Conservation (phyloP, 2,888 invertebrate species). For the Buathra laborator region DNA sequence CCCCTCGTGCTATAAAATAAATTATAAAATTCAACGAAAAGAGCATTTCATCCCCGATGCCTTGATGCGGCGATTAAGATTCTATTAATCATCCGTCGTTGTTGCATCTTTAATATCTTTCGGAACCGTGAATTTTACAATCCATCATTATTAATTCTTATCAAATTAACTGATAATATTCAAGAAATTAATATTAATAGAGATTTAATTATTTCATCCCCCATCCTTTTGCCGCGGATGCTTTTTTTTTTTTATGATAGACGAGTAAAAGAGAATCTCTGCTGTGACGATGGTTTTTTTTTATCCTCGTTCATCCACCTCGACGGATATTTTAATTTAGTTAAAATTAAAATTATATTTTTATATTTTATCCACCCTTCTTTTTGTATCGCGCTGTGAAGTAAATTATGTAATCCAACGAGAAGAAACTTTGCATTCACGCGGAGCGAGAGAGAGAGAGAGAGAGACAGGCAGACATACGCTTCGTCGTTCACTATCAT, state of each 20-base stretch:
- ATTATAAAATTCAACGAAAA: too few relatives aligned
- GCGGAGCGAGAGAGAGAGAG: background rate
- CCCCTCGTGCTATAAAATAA: too few relatives aligned
- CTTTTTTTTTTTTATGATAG: too few relatives aligned
- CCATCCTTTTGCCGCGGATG: too few relatives aligned
- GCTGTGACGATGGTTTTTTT: too few relatives aligned
- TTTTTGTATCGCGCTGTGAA: background rate
- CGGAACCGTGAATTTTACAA: background rate
- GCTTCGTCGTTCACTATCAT: background rate
- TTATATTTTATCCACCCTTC: background rate
- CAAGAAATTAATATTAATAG: conserved; percentile 5
- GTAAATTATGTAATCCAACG: conserved; percentile 18
- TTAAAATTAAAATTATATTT: conserved; percentile 13
- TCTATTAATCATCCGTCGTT: conserved; percentile 56
- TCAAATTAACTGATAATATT: background rate
- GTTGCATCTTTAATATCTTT: conserved; percentile 6
- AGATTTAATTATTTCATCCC: too few relatives aligned
- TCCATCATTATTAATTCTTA: background rate
- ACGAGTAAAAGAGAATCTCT: too few relatives aligned
- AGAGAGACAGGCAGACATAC: background rate
- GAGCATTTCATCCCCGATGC: too few relatives aligned
- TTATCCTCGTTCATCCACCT: background rate
- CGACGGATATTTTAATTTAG: conserved; percentile 11
- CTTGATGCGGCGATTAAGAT: too few relatives aligned
- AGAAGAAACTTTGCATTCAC: conserved; percentile 16